Percentiles rank a stretch among this genome's conserved stretches.
These are phyloP conservation scores for Phacellophora camtschatica DNA, from an alignment of 30 jellyfish, hydroid and myxozoan genomes.

Conservation along the genomic window DNA sequence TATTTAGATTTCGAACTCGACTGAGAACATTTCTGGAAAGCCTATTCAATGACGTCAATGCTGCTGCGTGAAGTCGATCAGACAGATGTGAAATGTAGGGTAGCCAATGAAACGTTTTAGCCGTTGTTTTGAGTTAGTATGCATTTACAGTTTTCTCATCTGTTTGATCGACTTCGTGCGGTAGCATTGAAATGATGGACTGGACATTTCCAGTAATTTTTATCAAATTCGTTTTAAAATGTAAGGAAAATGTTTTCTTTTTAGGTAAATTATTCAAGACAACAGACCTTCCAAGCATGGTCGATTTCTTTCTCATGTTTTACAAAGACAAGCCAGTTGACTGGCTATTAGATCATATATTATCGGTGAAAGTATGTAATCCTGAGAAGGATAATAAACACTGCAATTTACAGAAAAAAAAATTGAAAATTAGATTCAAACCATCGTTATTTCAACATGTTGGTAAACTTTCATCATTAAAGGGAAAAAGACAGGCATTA, in stretches of 20 bases:
- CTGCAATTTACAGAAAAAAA: constrained; percentile 67
- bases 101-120: too few relatives aligned
- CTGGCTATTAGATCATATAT: constrained; percentile 90
- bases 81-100: too few relatives aligned
- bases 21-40: too few relatives aligned
- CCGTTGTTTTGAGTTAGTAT: too few relatives aligned
- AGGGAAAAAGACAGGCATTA: constrained; percentile 85
- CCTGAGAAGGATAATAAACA: constrained; percentile 90
- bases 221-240: neutral
- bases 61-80: too few relatives aligned
- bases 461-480: constrained; percentile 89
- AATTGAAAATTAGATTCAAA: constrained; percentile 74
- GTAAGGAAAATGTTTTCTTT: neutral
- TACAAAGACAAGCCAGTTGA: constrained; percentile 93
- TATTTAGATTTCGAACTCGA: too few relatives aligned
- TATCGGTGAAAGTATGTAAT: constrained; percentile 89
- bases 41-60: too few relatives aligned
- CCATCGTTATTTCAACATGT: constrained; percentile 94
- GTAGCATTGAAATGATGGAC: too few relatives aligned
- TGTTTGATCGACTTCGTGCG: too few relatives aligned
- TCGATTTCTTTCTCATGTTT: constrained; percentile 80
- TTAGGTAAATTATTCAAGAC: constrained; percentile 81
- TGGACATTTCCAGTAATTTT: neutral
- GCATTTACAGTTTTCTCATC: too few relatives aligned
- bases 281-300: constrained; percentile 56